A percentile compares a stretch with the other conserved stretches of the same genome.
These are phyloP conservation scores for Setophaga petechia DNA, from an alignment of 2,113 vertebrate genomes.

Conservation along the genomic window DNA sequence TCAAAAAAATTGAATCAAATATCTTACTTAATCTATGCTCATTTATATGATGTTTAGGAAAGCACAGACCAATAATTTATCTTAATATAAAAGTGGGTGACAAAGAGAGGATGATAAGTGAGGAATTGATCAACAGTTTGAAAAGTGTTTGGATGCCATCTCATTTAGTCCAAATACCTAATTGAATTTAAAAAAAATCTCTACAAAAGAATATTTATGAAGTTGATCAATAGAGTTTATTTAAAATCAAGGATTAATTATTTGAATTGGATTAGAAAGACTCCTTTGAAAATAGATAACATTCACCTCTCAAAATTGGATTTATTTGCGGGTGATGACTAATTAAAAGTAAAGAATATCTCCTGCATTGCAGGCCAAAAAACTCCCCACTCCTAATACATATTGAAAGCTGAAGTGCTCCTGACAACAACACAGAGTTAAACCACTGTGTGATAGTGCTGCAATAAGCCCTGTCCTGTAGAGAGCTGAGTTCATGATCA, in stretches of 20 bases:
- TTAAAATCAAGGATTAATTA: constrained; percentile 49
- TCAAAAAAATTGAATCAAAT: neutral
- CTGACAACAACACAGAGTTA: neutral
- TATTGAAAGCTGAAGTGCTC: neutral
- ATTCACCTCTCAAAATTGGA: constrained; percentile 20
- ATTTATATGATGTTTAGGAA: neutral
- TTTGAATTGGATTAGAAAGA: neutral
- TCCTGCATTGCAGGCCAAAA: neutral
- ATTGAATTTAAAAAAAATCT: neutral
- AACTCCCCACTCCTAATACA: neutral
- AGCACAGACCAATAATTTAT: neutral
- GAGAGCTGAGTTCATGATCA: neutral
- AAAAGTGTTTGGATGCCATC: neutral
- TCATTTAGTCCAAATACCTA: constrained; percentile 10
- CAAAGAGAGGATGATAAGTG: neutral
- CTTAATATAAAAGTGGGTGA: neutral
- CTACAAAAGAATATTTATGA: neutral
- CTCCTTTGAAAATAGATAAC: neutral
- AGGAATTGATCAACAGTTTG: neutral
- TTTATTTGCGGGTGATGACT: constrained; percentile 17
- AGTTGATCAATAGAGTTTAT: neutral
- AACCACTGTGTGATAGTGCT: neutral
- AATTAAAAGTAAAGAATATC: constrained; percentile 28
- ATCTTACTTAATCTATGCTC: neutral
- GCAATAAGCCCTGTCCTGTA: neutral